Percentiles rank a stretch among this genome's conserved stretches.
Evolutionary conservation across 2,113 vertebrate species (phyloP).

Genomic region (zebrafish (Danio rerio)): DNA sequence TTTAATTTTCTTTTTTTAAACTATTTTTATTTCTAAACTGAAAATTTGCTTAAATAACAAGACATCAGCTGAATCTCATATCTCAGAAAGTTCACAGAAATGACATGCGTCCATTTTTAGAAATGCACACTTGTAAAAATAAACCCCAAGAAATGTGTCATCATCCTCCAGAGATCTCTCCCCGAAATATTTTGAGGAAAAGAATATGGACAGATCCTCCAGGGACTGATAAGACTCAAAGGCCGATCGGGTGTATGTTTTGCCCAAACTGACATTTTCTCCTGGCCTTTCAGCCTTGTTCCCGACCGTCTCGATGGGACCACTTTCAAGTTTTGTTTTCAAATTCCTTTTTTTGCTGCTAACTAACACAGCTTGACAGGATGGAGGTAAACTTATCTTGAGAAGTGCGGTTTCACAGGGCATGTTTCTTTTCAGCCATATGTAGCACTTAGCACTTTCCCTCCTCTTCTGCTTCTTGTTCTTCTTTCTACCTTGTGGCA

Average conservation of each 20-base stretch:
- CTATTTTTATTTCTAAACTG: too few species aligned
- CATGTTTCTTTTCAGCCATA: conserved; percentile 76
- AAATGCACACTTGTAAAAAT: neutral
- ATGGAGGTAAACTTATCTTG: conserved; percentile 58
- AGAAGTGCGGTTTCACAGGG: conserved; percentile 76
- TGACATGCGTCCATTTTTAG: conserved; percentile 2
- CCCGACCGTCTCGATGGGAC: conserved; percentile 9
- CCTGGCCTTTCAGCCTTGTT: conserved; percentile 17
- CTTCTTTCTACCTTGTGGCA: conserved; percentile 75
- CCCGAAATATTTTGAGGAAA: conserved; percentile 28
- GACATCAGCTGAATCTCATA: too few species aligned
- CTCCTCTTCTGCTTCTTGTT: conserved; percentile 9
- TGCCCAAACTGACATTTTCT: conserved; percentile 41
- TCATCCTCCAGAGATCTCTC: conserved; percentile 5
- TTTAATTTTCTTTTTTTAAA: too few species aligned
- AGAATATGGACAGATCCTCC: conserved; percentile 24
- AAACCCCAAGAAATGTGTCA: conserved; percentile 3
- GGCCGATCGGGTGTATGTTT: neutral
- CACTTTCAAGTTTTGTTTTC: conserved; percentile 58
- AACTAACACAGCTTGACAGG: conserved; percentile 64
- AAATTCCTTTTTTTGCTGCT: conserved; percentile 57
- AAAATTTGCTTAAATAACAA: too few species aligned
- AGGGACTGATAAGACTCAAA: conserved; percentile 13
- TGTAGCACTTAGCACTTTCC: conserved; percentile 84
- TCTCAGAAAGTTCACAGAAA: too few species aligned